A percentile compares a stretch with the other conserved stretches of the same genome.
Evolutionary conservation across 2,113 vertebrate species (phyloP).

Genomic region (Eurystomus gularis): DNA sequence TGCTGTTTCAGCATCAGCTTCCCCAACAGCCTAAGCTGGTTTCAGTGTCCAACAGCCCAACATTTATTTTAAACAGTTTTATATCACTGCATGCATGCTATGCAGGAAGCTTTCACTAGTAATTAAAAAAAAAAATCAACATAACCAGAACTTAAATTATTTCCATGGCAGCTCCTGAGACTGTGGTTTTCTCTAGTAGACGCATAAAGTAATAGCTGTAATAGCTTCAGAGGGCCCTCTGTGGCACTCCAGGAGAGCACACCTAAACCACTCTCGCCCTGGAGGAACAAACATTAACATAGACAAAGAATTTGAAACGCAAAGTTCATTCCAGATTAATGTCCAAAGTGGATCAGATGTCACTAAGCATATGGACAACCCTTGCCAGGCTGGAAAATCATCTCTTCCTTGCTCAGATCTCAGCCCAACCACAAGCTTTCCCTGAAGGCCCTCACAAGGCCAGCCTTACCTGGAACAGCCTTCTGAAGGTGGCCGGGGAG

Average conservation of each 20-base stretch:
- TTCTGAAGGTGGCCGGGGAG: neutral
- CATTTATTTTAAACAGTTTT: neutral
- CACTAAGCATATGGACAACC: neutral
- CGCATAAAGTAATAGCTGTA: neutral
- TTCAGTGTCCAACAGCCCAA: neutral
- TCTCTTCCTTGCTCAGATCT: neutral
- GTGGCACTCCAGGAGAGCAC: neutral
- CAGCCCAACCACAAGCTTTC: neutral
- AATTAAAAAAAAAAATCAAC: neutral
- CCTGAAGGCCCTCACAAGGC: neutral
- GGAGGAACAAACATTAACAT: neutral
- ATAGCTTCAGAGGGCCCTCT: neutral
- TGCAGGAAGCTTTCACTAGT: neutral
- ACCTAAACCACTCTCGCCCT: neutral
- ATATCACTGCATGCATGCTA: neutral
- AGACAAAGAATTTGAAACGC: neutral
- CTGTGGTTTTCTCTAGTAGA: neutral
- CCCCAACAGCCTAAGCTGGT: neutral
- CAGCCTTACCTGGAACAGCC: fast-evolving
- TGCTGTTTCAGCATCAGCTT: neutral
- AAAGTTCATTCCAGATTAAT: neutral
- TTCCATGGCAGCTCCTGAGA: neutral
- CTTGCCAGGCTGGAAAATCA: neutral
- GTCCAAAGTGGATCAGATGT: neutral
- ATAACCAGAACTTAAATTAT: neutral